Evolutionary conservation across 2,113 vertebrate genomes (phyloP), one percentile per base, ranked within the genome.

Genomic region (Scomber colias): DNA sequence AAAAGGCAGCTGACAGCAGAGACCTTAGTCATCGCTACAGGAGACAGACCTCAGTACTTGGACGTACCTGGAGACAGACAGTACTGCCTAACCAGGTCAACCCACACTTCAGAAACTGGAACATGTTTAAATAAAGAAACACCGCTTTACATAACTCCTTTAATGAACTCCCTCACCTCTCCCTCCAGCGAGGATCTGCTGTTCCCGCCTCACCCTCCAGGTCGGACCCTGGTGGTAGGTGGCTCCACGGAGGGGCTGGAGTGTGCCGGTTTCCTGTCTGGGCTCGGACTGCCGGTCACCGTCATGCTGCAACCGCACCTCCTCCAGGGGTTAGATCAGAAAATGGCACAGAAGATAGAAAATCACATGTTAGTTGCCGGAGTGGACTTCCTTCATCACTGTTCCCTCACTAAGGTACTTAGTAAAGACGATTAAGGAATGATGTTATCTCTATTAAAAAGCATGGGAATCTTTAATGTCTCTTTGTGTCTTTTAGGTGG

Each of bases 201-300:
- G 90, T 96, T 95, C 46, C 86, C 96, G 79, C 87, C 93, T 71
- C 95, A 95, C 78, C 95, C 94, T 54, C 96, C 95, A 9, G 92
- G 96, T 4, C 94, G 94, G 82, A 97, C 96, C 16, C 92, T 97
- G 68, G 95, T 97, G 31, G 88, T 97, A 13, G 96, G 96, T 35
- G 95, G 95, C 16, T 95, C 96, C n/a, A 95, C 96, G 3, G 96
- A 96, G 3, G 96, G 95, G 35, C 81, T 97, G 80, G 96, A 97
- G 81, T 96, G 94, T 51, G 96, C 96, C 11, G 96, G 96, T 11
- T 96, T 97, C 90, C 95, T 97, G 79, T 91, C 87, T 3, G 96
- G 95, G 6, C 92, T 97, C 27, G 95, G 96, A 5, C 85, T 96
- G 65, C 93, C 95, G 16, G 95, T 97, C 62, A 95, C 95, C 16